Conservation (phyloP, 2,888 invertebrate species). For the Capitulum mitella region DNA sequence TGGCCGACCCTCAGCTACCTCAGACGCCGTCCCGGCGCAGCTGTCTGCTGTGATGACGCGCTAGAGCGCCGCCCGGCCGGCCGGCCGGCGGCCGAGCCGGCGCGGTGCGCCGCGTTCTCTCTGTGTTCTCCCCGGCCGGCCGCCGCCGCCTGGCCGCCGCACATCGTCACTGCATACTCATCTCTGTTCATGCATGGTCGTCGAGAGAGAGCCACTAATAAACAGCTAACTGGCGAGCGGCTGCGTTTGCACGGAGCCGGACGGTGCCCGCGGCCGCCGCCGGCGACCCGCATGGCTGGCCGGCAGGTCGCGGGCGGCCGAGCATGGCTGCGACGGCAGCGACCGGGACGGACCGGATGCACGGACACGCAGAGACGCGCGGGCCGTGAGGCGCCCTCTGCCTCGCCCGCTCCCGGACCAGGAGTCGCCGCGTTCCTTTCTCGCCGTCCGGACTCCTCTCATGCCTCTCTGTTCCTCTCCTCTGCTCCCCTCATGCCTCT, state of each 20-base stretch:
- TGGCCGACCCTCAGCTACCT: background rate
- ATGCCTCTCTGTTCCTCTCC: no score
- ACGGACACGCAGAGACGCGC: background rate
- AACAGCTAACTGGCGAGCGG: background rate
- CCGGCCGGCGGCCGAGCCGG: background rate
- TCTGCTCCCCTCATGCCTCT: background rate
- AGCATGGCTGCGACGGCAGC: no score
- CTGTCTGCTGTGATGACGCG: background rate
- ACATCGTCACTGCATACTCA: background rate
- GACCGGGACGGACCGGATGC: no score
- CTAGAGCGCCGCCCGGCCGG: no score
- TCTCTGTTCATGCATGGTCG: conserved; percentile 12
- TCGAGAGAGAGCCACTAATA: background rate
- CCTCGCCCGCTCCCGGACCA: background rate
- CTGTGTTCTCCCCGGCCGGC: background rate
- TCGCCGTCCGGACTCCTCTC: no score
- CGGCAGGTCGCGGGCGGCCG: background rate
- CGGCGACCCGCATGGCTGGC: background rate
- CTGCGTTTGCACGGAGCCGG: background rate
- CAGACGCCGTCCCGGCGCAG: background rate
- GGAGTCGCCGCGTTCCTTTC: background rate
- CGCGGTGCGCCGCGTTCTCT: background rate
- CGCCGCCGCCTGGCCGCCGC: background rate
- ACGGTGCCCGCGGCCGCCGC: background rate
- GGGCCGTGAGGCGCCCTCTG: background rate